Percentiles rank a stretch among this genome's conserved stretches.
These are phyloP conservation scores for Laticauda colubrina DNA, from an alignment of 2,113 vertebrate species.

Conservation along the genomic window DNA sequence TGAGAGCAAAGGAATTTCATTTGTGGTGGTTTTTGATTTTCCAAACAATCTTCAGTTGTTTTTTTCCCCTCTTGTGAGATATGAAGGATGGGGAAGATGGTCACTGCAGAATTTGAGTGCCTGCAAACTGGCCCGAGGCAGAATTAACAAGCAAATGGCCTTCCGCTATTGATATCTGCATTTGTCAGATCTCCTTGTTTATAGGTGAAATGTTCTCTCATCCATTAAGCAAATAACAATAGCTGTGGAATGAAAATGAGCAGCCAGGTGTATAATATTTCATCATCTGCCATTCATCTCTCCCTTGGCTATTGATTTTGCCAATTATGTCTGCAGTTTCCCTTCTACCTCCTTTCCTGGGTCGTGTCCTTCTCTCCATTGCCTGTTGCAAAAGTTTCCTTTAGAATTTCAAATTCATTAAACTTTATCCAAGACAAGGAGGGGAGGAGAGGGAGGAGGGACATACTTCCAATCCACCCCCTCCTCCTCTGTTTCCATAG, in stretches of 20 bases:
- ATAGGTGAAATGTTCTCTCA: neutral
- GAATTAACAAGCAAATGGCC: neutral
- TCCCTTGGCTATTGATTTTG: slow-evolving; percentile 20
- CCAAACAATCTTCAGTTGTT: neutral
- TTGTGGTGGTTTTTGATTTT: neutral
- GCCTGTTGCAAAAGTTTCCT: neutral
- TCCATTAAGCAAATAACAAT: slow-evolving; percentile 20
- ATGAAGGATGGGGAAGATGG: neutral
- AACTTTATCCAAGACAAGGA: neutral
- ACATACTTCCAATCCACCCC: neutral
- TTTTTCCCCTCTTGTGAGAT: neutral
- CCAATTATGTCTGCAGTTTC: slow-evolving; percentile 15
- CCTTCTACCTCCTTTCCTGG: slow-evolving; percentile 5
- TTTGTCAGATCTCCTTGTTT: neutral
- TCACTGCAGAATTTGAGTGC: neutral
- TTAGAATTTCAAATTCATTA: slow-evolving; percentile 13
- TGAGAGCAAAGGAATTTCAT: neutral
- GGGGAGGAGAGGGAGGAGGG: neutral
- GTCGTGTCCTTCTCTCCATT: neutral
- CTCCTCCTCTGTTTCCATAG: slow-evolving; percentile 17
- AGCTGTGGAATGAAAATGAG: slow-evolving; percentile 34
- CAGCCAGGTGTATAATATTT: slow-evolving; percentile 12
- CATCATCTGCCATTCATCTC: slow-evolving; percentile 35
- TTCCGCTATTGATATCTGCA: neutral
- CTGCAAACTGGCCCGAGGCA: accelerated